Evolutionary conservation across 2,888 invertebrate species (phyloP).

Genomic region (Phengaris arion): DNA sequence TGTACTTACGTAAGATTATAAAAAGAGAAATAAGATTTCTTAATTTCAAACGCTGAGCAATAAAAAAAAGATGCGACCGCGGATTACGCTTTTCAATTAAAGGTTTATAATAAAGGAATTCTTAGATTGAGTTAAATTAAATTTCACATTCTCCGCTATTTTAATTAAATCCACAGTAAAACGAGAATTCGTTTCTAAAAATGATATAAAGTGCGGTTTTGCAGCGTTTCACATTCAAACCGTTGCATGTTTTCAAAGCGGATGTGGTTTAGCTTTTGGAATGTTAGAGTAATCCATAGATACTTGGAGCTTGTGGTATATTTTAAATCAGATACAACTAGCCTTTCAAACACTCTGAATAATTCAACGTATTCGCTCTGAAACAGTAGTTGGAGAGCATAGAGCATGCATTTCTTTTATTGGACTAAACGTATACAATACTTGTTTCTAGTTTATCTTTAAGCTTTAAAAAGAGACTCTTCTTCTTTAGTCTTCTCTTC

Average conservation of each 20-base stretch:
- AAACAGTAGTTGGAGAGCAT: neutral
- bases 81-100: constrained; percentile 1
- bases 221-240: constrained; percentile 30
- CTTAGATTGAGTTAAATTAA: neutral
- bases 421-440: neutral
- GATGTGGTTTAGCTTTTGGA: constrained; percentile 37
- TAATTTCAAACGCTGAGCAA: neutral
- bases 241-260: constrained; percentile 39
- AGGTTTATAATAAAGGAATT: neutral
- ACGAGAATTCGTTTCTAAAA: constrained; percentile 8
- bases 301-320: constrained; percentile 37
- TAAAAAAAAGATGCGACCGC: neutral
- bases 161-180: constrained; percentile 6
- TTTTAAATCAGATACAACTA: constrained; percentile 24
- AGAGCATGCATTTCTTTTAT: constrained; percentile 15
- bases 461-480: too few relatives aligned
- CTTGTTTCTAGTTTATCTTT: neutral
- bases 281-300: constrained; percentile 32
- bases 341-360: constrained; percentile 24
- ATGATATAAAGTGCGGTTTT: constrained; percentile 14
- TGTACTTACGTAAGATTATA: too few relatives aligned
- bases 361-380: constrained; percentile 25
- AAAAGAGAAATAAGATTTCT: neutral
- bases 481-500: too few relatives aligned
- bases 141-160: constrained; percentile 9